Evolutionary conservation across 2,888 invertebrate species (phyloP).

Genomic region (Lamellibrachia columna): DNA sequence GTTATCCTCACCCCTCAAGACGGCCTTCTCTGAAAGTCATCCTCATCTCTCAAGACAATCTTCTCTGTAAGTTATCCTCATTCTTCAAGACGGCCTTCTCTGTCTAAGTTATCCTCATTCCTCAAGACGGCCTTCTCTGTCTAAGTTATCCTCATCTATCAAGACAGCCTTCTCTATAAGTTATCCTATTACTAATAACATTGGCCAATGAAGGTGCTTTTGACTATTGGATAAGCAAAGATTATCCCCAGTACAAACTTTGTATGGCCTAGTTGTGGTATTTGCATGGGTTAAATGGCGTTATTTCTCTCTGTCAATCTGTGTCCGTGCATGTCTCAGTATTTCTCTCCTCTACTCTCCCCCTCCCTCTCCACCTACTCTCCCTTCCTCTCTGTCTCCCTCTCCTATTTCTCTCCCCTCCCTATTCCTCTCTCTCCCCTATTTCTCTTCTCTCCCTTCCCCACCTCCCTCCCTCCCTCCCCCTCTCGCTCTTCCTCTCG

Average conservation of each 20-base stretch:
- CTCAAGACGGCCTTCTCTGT: background rate
- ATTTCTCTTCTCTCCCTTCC: background rate
- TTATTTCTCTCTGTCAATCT: background rate
- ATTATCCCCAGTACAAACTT: too few relatives aligned
- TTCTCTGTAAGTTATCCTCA: too few relatives aligned
- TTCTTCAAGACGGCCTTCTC: too few relatives aligned
- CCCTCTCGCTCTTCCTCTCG: background rate
- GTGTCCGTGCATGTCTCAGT: background rate
- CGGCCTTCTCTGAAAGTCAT: too few relatives aligned
- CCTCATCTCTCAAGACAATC: too few relatives aligned
- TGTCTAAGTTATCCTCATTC: too few relatives aligned
- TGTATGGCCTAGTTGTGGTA: background rate
- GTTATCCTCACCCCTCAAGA: too few relatives aligned
- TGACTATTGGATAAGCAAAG: background rate
- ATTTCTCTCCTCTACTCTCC: background rate
- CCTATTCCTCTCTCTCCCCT: background rate
- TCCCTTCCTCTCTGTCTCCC: background rate
- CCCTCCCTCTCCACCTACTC: background rate
- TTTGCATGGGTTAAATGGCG: background rate
- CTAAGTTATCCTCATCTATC: conserved; percentile 74
- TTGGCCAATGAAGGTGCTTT: background rate
- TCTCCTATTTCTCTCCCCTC: background rate
- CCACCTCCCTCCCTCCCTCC: background rate
- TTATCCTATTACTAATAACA: background rate
- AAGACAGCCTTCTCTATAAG: conserved; percentile 80